These are phyloP conservation scores for Vicugna pacos DNA, from an alignment of 2,113 vertebrate species.

Conservation along the genomic window DNA sequence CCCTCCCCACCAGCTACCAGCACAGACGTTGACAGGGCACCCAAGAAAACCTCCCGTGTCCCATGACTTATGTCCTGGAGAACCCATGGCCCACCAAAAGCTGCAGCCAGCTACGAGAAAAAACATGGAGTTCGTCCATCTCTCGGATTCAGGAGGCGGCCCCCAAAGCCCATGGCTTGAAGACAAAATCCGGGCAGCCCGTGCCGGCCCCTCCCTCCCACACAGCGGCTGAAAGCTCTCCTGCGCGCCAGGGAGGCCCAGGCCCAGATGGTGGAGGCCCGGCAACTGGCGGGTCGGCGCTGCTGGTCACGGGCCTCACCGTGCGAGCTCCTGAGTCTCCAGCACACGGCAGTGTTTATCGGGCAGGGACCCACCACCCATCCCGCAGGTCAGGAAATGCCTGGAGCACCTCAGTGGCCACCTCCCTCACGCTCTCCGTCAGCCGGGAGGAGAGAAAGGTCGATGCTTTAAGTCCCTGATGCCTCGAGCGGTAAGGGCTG, in stretches of 20 bases:
- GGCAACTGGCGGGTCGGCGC: too few species aligned
- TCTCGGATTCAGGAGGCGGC: neutral
- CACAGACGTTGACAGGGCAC: neutral
- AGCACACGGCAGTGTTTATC: neutral
- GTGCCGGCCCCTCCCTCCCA: neutral
- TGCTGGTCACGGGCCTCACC: neutral
- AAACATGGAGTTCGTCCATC: neutral
- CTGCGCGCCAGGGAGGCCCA: neutral
- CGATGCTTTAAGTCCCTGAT: neutral
- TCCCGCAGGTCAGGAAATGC: neutral
- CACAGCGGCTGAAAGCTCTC: neutral
- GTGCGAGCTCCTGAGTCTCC: neutral
- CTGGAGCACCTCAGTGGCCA: neutral
- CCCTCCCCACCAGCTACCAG: neutral
- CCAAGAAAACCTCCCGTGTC: neutral
- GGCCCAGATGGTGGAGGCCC: too few species aligned
- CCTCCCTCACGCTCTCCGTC: rapidly evolving
- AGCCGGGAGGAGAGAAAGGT: neutral
- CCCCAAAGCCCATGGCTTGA: neutral
- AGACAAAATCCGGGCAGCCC: neutral
- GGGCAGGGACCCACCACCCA: neutral
- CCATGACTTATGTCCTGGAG: neutral
- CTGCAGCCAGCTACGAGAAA: neutral
- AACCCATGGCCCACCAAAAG: neutral
- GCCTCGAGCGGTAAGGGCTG: rapidly evolving